Base-by-base conservation (phyloP, 2,113 vertebrate genomes). In the Protobothrops mucrosquamatus region DNA sequence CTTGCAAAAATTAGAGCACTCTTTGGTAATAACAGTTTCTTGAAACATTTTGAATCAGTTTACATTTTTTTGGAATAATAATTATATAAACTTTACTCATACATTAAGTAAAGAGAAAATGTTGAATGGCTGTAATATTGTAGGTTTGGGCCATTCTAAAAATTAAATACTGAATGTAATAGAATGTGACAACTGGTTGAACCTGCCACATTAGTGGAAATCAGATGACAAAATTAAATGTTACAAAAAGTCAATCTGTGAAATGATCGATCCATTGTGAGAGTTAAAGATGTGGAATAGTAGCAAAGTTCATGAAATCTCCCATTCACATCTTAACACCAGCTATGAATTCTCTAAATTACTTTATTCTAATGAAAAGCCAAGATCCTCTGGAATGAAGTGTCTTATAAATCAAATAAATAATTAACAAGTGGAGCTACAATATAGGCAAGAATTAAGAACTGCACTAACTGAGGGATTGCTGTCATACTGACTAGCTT, bases 31-130 rank as follows among this genome's bases (percentile, higher is more conserved):
- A 20, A 22, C 3, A 90, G 22, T n/a, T 51, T 52, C 20, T n/a
- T 29, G 59, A 51, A 69, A 18, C 46, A 34, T 4, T n/a, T 22
- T 48, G 24, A 89, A 90, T 22, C 11, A 51, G 7, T 56, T 2
- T 91, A 39, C 22, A 9, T 51, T 51, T 51, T 51, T 51, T 51
- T 51, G 7, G 48, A 51, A 51, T 51, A 57, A 59, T 96, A 95
- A 95, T 97, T 94, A 95, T 96, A 97, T 96, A 97, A 94, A 96
- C 96, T 64, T 96, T 97, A 95, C 96, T 96, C 93, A 94, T 97
- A 90, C 96, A 90, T 1, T 90, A 92, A 95, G 95, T 95, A 96
- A 96, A 87, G 1, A 2, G 94, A 94, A 5, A 0, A 91, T 93
- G 85, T 92, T 69, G 89, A 43, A 89, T 85, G 93, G 20, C 87